Base-by-base conservation (phyloP, 2,797 vertebrate species). In the Acanthurus tractus region DNA sequence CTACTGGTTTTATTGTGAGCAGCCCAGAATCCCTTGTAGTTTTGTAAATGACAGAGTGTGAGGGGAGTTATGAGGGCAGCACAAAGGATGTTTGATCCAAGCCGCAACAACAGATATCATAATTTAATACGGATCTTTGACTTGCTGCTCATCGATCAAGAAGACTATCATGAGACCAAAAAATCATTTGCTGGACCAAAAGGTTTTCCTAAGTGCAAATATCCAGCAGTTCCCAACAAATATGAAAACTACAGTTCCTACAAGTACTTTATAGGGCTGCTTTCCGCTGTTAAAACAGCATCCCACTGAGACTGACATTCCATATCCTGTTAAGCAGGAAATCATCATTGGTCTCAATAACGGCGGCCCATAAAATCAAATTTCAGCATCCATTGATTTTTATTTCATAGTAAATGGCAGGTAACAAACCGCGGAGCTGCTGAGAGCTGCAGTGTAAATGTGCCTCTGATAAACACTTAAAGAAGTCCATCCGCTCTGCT, bases 401-500 rank as follows among this genome's bases (percentile, higher is more conserved):
- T 91, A 92, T 93, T 93, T 95, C 85, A 93, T 95, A 89, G 94
- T 92, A 96, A 96, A 94, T 92, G 96, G 84, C 88, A 95, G 92
- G 90, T 94, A 94, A 95, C 93, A 94, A 95, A 96, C 83, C 72
- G 82, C 78, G 44, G 50, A 80, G 79, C 85, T 71, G 89, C 89
- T 82, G 89, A 95, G 92, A 82, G 69, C 86, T 82, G 89, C 91
- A 62, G 86, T 89, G 83, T 89, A 94, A 95, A 92, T 78, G 82
- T 79, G 86, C 88, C 92, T 93, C 94, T 92, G 93, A 95, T 95
- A 95, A 96, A 94, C 91, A 92, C 89, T 95, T 95, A 95, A 95
- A 95, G 94, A 95, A 96, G 94, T 96, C 95, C 92, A 92, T 93
- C 89, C 91, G 93, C 91, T 94, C 93, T 89, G 83, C 94, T 93